Evolutionary conservation across 2,113 vertebrate genomes (phyloP).

Genomic region (Sturnira hondurensis): DNA sequence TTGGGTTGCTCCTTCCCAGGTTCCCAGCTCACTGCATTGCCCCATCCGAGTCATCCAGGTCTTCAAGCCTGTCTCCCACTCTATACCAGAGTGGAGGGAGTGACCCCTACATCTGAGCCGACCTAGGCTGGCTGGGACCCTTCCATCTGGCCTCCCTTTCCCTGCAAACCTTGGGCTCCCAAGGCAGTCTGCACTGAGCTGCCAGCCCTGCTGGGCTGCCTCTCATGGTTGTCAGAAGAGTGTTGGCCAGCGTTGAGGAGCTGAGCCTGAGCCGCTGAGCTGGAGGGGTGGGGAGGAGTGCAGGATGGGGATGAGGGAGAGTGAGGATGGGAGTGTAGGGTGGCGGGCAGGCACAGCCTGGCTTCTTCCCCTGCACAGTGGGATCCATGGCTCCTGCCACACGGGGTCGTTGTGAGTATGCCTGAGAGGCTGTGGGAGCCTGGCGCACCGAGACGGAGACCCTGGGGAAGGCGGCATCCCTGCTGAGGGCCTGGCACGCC

Average conservation of each 20-base stretch:
- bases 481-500: too few relatives aligned
- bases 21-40: not conserved
- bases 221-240: not conserved
- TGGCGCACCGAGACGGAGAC: not conserved
- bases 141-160: not conserved
- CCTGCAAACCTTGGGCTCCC: not conserved
- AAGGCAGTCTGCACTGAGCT: not conserved
- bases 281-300: not conserved
- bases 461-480: accelerated
- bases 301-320: not conserved
- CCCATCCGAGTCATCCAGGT: not conserved
- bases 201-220: not conserved
- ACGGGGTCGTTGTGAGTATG: not conserved
- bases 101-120: not conserved
- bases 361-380: not conserved
- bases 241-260: not conserved
- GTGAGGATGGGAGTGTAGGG: not conserved
- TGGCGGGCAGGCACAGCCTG: not conserved
- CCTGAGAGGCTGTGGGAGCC: not conserved
- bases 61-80: not conserved
- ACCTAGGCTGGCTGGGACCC: not conserved
- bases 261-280: not conserved
- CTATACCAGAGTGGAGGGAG: not conserved
- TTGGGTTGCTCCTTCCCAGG: not conserved
- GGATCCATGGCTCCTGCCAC: not conserved